Evolutionary conservation across 2,888 invertebrate species (phyloP).

Genomic region (Thymelicus lineola): DNA sequence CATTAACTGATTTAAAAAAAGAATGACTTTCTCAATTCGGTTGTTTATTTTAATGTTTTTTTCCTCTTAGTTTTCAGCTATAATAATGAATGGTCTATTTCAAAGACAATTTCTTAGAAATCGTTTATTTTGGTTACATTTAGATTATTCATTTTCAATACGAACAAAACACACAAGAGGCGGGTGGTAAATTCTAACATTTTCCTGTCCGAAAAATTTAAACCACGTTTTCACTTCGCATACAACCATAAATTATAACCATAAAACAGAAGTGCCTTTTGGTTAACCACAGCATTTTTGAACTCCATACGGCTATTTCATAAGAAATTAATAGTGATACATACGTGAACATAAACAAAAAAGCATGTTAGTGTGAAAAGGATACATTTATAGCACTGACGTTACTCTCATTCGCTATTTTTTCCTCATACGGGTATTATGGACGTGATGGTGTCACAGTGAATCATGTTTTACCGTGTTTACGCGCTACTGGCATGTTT

Average conservation of each 20-base stretch:
- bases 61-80: too few species aligned
- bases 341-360: neutral
- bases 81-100: too few species aligned
- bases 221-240: too few species aligned
- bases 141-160: too few species aligned
- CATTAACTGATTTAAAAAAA: too few species aligned
- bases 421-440: slow-evolving; percentile 25
- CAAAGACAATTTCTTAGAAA: too few species aligned
- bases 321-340: neutral
- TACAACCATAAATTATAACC: neutral
- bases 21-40: too few species aligned
- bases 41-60: too few species aligned
- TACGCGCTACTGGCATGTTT: slow-evolving; percentile 32
- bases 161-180: too few species aligned
- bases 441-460: slow-evolving; percentile 33
- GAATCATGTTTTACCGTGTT: slow-evolving; percentile 36
- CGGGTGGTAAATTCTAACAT: too few species aligned
- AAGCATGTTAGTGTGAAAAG: neutral
- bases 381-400: slow-evolving; percentile 11
- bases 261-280: neutral
- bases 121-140: too few species aligned
- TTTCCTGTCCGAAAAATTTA: too few species aligned
- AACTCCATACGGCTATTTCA: neutral
- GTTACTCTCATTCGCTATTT: slow-evolving; percentile 38
- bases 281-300: neutral